Evolutionary conservation across 2,888 invertebrate species (phyloP).

Genomic region (Pandemis cinnamomeana): DNA sequence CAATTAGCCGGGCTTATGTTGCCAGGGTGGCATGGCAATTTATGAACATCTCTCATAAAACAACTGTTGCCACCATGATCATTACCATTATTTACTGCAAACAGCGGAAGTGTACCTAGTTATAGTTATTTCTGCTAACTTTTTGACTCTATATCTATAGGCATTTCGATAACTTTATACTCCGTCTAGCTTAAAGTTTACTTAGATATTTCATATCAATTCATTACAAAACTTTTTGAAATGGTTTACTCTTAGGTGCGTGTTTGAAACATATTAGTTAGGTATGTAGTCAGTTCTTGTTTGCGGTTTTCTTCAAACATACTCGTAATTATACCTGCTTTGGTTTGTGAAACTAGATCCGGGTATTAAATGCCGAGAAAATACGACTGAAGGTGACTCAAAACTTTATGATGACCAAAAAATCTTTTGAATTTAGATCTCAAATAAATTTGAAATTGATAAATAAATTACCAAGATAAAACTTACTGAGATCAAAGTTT

Average conservation of each 20-base stretch:
- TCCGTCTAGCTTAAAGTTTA: no score
- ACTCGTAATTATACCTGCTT: neutral
- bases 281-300: no score
- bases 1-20: neutral
- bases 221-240: no score
- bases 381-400: neutral
- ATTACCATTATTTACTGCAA: neutral
- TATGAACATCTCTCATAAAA: neutral
- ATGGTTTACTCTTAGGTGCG: no score
- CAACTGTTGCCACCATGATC: neutral
- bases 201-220: no score
- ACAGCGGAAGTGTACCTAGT: neutral
- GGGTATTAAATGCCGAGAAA: no score
- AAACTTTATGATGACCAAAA: neutral
- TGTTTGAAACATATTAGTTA: no score
- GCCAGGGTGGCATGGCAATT: neutral
- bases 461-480: neutral
- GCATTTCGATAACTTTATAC: no score
- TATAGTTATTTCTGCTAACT: neutral
- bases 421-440: neutral
- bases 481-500: neutral
- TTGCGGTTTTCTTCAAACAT: no score
- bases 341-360: no score
- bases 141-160: no score
- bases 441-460: neutral